phyloP scores from a whole-genome alignment of 2,113 vertebrate species.

The Melanocharis versteri region DNA sequence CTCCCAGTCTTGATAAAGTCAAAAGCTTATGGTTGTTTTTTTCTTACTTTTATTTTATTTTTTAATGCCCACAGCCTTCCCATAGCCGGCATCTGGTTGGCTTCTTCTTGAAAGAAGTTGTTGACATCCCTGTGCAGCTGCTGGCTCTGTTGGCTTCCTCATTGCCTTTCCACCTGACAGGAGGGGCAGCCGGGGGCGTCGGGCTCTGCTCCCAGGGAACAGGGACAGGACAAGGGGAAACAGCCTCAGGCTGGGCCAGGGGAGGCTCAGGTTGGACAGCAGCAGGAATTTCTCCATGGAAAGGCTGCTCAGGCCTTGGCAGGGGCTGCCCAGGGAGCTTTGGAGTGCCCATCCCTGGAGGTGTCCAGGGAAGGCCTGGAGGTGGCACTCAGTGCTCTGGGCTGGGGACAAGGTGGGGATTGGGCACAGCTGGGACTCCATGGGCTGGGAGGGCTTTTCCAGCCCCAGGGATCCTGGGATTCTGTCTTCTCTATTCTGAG shows the following conservation, averaged over 20 bases:
- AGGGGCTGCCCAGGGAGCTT: neutral
- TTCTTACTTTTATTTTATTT: neutral
- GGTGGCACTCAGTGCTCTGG: neutral
- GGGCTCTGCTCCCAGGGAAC: neutral
- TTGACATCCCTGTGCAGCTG: neutral
- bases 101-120: neutral
- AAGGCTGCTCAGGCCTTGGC: neutral
- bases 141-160: neutral
- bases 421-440: fast-evolving
- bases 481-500: neutral
- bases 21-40: neutral
- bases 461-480: fast-evolving
- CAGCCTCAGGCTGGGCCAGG: neutral
- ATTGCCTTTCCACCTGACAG: neutral
- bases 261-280: neutral
- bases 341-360: neutral
- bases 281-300: neutral
- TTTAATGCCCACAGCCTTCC: neutral
- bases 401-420: neutral
- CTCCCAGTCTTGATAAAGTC: neutral
- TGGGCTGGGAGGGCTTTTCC: fast-evolving
- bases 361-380: neutral
- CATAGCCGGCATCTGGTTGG: neutral
- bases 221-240: neutral
- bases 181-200: neutral